phyloP scores from a whole-genome alignment of 2,113 vertebrate species.

The Boleophthalmus pectinirostris region DNA sequence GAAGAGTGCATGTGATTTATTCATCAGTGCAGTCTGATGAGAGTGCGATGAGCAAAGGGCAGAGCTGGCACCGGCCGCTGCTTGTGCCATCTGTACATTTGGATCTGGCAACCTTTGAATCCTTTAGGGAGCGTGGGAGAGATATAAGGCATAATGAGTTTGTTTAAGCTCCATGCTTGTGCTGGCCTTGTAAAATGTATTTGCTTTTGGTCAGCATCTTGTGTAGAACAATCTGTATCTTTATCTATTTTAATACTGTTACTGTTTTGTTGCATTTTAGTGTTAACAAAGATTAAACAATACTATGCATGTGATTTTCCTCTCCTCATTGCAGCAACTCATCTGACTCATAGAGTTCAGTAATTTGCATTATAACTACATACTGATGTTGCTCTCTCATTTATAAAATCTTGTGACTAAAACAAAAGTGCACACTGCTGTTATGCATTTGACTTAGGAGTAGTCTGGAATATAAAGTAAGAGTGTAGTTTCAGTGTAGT shows the following conservation, averaged over 20 bases:
- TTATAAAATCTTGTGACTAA: not conserved
- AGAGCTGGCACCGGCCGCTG: slow-evolving; percentile 40
- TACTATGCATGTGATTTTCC: not conserved
- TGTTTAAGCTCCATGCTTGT: slow-evolving; percentile 6
- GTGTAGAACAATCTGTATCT: not conserved
- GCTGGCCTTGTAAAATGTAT: not conserved
- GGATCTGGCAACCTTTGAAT: slow-evolving; percentile 21
- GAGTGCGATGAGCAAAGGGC: slow-evolving; percentile 52
- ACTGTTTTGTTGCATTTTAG: not conserved
- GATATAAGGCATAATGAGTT: slow-evolving; percentile 8
- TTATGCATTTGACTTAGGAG: no score
- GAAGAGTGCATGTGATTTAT: slow-evolving; percentile 56
- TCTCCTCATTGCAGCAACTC: not conserved
- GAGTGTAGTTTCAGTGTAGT: no score
- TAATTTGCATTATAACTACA: not conserved
- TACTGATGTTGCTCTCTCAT: not conserved
- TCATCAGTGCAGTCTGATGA: slow-evolving; percentile 55
- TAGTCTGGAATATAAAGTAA: no score
- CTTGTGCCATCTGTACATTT: slow-evolving; percentile 58
- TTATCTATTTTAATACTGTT: not conserved
- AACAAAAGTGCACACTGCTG: no score
- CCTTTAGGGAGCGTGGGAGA: slow-evolving; percentile 18
- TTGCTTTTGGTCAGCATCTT: not conserved
- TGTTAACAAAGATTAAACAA: no score
- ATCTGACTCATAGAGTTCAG: not conserved